A percentile compares a stretch with the other conserved stretches of the same genome.
Evolutionary conservation across 2,797 vertebrate species (phyloP).

Genomic region (Gymnoscopelus microlampas): DNA sequence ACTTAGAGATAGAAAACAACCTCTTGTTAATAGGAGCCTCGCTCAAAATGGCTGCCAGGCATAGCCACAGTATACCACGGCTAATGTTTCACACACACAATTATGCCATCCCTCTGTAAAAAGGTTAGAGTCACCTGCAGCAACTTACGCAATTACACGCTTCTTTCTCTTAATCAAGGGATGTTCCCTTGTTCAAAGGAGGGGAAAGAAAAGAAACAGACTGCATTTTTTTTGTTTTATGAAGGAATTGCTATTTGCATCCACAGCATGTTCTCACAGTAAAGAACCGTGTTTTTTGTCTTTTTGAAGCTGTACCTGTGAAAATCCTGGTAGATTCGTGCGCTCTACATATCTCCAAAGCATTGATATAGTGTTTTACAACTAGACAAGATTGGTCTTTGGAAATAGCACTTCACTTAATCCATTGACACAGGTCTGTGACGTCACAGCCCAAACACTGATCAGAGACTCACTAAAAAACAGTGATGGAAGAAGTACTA

Average conservation of each 20-base stretch:
- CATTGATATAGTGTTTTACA: too few relatives aligned
- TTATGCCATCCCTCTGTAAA: conserved; percentile 32
- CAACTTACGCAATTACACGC: conserved; percentile 54
- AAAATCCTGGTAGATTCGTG: too few relatives aligned
- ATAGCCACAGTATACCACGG: conserved; percentile 31
- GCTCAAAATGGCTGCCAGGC: conserved; percentile 73
- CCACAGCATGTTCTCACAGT: conserved; percentile 13
- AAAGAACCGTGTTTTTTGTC: background rate
- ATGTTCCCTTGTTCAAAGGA: conserved; percentile 59
- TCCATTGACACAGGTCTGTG: too few relatives aligned
- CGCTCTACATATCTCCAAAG: too few relatives aligned
- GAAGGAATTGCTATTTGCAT: conserved; percentile 24
- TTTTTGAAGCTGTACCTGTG: too few relatives aligned
- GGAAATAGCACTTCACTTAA: too few relatives aligned
- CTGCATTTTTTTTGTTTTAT: conserved; percentile 1
- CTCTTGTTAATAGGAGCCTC: conserved; percentile 62
- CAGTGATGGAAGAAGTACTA: too few relatives aligned
- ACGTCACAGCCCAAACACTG: too few relatives aligned
- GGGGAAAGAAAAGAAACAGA: conserved; percentile 27
- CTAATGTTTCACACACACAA: conserved; percentile 52
- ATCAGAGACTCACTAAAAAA: too few relatives aligned
- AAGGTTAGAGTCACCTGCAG: conserved; percentile 62
- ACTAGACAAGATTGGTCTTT: too few relatives aligned
- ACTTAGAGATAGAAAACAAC: conserved; percentile 72
- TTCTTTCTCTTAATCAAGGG: conserved; percentile 47